A percentile compares a stretch with the other conserved stretches of the same genome.
Evolutionary conservation across 2,888 invertebrate species (phyloP).

Genomic region (Cosmia pyralina): DNA sequence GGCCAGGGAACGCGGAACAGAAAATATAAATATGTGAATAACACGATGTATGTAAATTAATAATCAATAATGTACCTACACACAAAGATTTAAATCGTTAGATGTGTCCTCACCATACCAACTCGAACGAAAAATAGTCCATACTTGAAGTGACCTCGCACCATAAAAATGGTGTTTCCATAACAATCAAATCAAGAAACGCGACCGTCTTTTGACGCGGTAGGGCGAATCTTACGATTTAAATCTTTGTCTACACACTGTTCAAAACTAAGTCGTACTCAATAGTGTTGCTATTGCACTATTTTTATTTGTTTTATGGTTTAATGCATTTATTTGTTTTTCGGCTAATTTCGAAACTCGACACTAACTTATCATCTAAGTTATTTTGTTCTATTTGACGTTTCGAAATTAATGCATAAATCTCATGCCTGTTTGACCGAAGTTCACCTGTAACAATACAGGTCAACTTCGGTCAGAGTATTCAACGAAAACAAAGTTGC

Average conservation of each 20-base stretch:
- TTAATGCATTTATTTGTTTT: not conserved
- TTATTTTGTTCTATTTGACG: not conserved
- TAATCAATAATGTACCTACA: constrained; percentile 19
- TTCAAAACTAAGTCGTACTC: not conserved
- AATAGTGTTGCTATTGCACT: not conserved
- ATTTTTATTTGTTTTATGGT: not conserved
- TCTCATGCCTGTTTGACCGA: not conserved
- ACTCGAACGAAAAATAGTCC: not conserved
- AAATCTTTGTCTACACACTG: constrained; percentile 14
- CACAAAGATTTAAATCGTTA: not conserved
- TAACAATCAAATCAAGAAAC: not conserved
- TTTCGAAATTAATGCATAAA: not conserved
- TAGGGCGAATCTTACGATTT: not conserved
- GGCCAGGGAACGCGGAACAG: constrained; percentile 30
- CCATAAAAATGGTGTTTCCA: not conserved
- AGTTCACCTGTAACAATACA: not conserved
- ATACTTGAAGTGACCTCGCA: not conserved
- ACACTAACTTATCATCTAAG: not conserved
- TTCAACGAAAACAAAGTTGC: not conserved
- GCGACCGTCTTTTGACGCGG: not conserved
- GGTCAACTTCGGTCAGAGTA: no score
- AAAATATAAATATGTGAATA: constrained; percentile 51
- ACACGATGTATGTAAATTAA: constrained; percentile 48
- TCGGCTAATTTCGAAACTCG: not conserved
- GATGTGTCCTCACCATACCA: not conserved